Conservation (phyloP, 2,888 invertebrate species). For the Orgyia antiqua region DNA sequence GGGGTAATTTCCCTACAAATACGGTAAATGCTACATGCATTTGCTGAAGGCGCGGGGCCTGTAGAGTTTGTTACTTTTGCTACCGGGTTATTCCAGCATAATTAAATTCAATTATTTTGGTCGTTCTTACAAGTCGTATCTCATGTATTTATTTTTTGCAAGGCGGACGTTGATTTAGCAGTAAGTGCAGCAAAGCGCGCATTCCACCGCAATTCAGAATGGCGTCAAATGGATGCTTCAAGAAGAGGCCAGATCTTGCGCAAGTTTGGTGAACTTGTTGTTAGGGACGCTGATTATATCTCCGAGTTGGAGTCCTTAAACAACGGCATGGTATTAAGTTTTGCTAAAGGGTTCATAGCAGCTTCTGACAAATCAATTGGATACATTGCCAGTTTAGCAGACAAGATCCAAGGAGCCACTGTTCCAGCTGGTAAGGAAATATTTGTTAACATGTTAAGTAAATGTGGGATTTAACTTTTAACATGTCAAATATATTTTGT, state of each 20-base stretch:
- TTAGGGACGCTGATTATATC: slow-evolving; percentile 90
- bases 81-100: too few relatives aligned
- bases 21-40: too few relatives aligned
- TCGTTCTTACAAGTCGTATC: too few relatives aligned
- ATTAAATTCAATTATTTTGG: too few relatives aligned
- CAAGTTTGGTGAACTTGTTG: slow-evolving; percentile 83
- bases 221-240: slow-evolving; percentile 90
- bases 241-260: slow-evolving; percentile 84
- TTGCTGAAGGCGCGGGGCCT: too few relatives aligned
- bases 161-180: slow-evolving; percentile 83
- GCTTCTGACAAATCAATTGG: slow-evolving; percentile 73
- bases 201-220: slow-evolving; percentile 82
- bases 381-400: slow-evolving; percentile 92
- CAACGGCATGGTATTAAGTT: slow-evolving; percentile 71
- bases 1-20: too few relatives aligned
- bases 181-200: slow-evolving; percentile 83
- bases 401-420: slow-evolving; percentile 88
- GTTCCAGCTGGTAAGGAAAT: slow-evolving; percentile 78
- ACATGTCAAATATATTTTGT: too few relatives aligned
- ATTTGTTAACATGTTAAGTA: not conserved
- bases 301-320: slow-evolving; percentile 93
- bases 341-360: slow-evolving; percentile 76
- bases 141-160: too few relatives aligned
- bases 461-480: too few relatives aligned
- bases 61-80: too few relatives aligned